Conservation (phyloP, 1,140 invertebrate genomes). For the Apis cerana region DNA sequence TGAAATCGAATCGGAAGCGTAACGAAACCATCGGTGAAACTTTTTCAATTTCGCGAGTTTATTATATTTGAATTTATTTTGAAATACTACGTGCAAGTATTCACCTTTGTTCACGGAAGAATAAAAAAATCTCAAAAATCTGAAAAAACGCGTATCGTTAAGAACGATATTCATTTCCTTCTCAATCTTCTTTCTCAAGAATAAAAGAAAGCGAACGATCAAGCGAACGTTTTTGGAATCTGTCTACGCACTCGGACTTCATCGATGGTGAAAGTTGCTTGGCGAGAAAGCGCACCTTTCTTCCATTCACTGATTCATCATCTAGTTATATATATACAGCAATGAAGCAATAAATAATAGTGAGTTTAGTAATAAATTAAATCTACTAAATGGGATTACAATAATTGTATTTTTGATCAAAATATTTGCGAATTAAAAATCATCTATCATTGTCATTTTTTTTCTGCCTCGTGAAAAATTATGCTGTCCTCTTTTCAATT, state of each 20-base stretch:
- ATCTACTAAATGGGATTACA: background rate
- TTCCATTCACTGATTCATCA: constrained; percentile 79
- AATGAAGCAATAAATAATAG: background rate
- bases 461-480: background rate
- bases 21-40: constrained; percentile 34
- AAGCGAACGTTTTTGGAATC: constrained; percentile 71
- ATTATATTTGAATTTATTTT: background rate
- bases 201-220: background rate
- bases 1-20: constrained; percentile 11
- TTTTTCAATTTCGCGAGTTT: constrained; percentile 18
- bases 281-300: constrained; percentile 80
- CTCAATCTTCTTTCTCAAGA: background rate
- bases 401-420: too few species aligned
- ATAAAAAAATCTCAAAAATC: background rate
- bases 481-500: background rate
- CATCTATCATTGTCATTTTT: background rate
- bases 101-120: background rate
- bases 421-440: too few species aligned
- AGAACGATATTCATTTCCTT: background rate
- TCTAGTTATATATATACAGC: background rate
- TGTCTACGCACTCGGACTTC: constrained; percentile 68
- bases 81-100: background rate
- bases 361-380: background rate
- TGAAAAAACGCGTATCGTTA: background rate
- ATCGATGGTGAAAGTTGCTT: constrained; percentile 81